These are phyloP conservation scores for Polyommatus iphigenia DNA, from an alignment of 2,888 invertebrate species.

Conservation along the genomic window DNA sequence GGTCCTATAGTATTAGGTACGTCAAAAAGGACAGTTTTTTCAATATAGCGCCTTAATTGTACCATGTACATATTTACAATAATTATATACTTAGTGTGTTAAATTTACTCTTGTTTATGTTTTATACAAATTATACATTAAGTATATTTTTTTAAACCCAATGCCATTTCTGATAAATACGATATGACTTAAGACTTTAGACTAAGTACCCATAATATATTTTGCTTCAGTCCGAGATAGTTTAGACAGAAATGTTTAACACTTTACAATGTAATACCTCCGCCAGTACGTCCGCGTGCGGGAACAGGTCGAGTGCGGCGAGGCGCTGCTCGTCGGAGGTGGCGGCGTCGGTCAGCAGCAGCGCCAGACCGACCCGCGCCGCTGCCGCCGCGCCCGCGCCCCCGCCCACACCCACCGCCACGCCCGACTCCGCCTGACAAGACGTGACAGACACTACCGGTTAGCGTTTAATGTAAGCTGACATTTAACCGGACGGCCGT, in stretches of 20 bases:
- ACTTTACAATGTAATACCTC: slow-evolving; percentile 34
- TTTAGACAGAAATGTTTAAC: neutral
- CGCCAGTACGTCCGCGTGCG: slow-evolving; percentile 54
- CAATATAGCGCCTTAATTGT: no score
- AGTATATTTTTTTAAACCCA: no score
- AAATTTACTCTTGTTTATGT: no score
- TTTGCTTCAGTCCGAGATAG: neutral
- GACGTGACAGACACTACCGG: slow-evolving; percentile 40
- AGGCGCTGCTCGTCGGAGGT: slow-evolving; percentile 41
- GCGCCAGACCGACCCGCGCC: slow-evolving; percentile 41
- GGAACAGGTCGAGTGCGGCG: slow-evolving; percentile 54
- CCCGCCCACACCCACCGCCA: slow-evolving; percentile 39
- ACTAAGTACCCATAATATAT: no score
- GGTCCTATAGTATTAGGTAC: no score
- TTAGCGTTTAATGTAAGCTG: neutral
- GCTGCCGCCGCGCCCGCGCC: slow-evolving; percentile 39
- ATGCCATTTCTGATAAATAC: no score
- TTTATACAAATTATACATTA: no score
- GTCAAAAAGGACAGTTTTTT: no score
- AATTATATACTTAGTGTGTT: no score
- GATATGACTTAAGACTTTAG: no score
- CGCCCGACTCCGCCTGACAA: slow-evolving; percentile 41
- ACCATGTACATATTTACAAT: no score
- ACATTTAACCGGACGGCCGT: no score
- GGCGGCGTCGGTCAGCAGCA: slow-evolving; percentile 46